Evolutionary conservation across 2,888 invertebrate genomes (phyloP).

Genomic region (Linnaemya tessellans): DNA sequence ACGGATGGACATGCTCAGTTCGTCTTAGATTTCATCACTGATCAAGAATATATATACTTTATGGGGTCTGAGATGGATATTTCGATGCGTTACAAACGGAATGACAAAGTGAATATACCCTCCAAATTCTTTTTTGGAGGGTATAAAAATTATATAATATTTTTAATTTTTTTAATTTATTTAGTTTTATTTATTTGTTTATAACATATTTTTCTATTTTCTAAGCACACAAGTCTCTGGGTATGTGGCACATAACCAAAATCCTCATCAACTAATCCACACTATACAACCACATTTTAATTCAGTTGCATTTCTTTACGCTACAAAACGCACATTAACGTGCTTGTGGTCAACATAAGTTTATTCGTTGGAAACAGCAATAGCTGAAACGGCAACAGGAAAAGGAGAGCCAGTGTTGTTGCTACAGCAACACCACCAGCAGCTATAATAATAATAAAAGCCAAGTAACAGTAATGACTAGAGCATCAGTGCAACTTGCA

Average conservation of each 20-base stretch:
- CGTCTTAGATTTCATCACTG: too few species aligned
- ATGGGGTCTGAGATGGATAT: too few species aligned
- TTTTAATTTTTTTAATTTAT: too few species aligned
- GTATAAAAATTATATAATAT: too few species aligned
- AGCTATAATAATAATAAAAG: conserved; percentile 48
- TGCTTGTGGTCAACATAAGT: conserved; percentile 73
- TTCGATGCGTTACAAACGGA: too few species aligned
- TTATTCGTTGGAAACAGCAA: conserved; percentile 57
- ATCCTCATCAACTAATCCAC: conserved; percentile 72
- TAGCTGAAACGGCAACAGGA: conserved; percentile 65
- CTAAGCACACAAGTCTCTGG: neutral
- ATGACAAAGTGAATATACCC: too few species aligned
- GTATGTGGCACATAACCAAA: conserved; percentile 55
- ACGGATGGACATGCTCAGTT: too few species aligned
- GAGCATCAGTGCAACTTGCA: conserved; percentile 6
- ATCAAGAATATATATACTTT: too few species aligned
- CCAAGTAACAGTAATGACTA: conserved; percentile 34
- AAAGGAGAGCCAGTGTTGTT: conserved; percentile 20
- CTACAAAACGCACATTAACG: conserved; percentile 73
- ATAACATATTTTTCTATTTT: too few species aligned
- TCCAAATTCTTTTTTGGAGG: too few species aligned
- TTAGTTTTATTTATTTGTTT: too few species aligned
- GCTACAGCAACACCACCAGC: conserved; percentile 2
- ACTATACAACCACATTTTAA: conserved; percentile 69
- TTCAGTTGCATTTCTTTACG: conserved; percentile 73